Base-by-base conservation (phyloP, 2,113 vertebrate species). In the Mirza zaza region DNA sequence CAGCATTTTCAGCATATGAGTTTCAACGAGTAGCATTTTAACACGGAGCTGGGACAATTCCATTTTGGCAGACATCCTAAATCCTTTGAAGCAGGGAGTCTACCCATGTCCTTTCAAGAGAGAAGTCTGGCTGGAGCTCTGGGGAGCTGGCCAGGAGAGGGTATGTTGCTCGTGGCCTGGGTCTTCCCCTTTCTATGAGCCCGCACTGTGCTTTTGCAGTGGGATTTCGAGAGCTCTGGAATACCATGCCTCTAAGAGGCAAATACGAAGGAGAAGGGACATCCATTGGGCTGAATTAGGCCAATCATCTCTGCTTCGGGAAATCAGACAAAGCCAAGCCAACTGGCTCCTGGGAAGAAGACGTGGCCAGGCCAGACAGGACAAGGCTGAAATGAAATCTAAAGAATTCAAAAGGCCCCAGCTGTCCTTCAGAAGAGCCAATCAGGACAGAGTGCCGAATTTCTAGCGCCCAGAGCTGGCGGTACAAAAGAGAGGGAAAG, bases 1-100 rank as follows among this genome's bases (percentile, higher is more conserved):
- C 85, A 36, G 67, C 82, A 59, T 57, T 89, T 97, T 79, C 88
- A 94, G 94, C 88, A 75, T 39, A 55, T 4, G 65, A 84, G 91
- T 86, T 94, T 81, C 42, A 57, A 90, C 57, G 95, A 89, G 39
- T 15, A 82, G 55, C 61, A 59, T 29, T 50, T 82, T 92, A 57
- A 8, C 18, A 6, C 11, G 29, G 27, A 92, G 20, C 88, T 92
- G 29, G 17, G 68, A 71, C 81, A 59, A 52, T 42, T 87, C 71
- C 67, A 63, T n/a, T 52, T 45, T 65, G 59, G 15, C 76, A 79
- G 48, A 39, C 50, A 52, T 79, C 50, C 70, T 59, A 63, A 92
- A 50, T 57, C 63, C 29, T 76, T 29, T 3, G 34, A 90, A 50
- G 39, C 70, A 57, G 9, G 25, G 32, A 61, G 27, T 82, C 36